A percentile compares a stretch with the other conserved stretches of the same genome.
Evolutionary conservation across 2,888 invertebrate species (phyloP).

Genomic region (Rhodophaea formosa): DNA sequence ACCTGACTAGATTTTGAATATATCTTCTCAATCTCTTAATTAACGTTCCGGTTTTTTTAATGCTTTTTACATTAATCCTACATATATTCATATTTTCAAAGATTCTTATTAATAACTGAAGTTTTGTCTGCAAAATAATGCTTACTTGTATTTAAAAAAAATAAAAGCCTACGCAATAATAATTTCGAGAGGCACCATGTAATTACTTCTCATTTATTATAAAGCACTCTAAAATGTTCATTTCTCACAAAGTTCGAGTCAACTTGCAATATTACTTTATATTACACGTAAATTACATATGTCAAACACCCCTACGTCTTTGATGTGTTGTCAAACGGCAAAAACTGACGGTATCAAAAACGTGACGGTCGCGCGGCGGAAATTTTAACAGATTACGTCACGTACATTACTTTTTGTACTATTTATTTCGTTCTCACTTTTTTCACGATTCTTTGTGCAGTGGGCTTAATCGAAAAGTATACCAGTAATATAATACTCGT

Average conservation of each 20-base stretch:
- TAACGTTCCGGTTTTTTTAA: no score
- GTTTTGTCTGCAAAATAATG: no score
- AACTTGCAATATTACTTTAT: not conserved
- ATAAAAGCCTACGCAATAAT: no score
- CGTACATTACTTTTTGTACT: conserved; percentile 34
- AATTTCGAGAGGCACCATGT: not conserved
- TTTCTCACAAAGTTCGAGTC: not conserved
- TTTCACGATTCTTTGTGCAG: not conserved
- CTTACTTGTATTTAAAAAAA: no score
- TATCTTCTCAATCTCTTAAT: no score
- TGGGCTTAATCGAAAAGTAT: no score
- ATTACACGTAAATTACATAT: conserved; percentile 22
- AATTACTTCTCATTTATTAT: not conserved
- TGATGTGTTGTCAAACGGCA: conserved; percentile 32
- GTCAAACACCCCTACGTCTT: conserved; percentile 25
- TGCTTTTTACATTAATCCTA: no score
- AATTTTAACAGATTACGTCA: conserved; percentile 49
- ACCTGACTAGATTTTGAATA: no score
- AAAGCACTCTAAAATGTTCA: not conserved
- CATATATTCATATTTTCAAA: no score
- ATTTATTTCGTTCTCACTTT: not conserved
- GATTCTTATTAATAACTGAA: no score
- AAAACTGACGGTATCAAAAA: conserved; percentile 36
- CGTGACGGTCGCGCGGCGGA: conserved; percentile 34
- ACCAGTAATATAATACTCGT: no score